Percentiles rank a stretch among this genome's conserved stretches.
Evolutionary conservation across 1,140 invertebrate species (phyloP).

Genomic region (Hylaeus volcanicus): DNA sequence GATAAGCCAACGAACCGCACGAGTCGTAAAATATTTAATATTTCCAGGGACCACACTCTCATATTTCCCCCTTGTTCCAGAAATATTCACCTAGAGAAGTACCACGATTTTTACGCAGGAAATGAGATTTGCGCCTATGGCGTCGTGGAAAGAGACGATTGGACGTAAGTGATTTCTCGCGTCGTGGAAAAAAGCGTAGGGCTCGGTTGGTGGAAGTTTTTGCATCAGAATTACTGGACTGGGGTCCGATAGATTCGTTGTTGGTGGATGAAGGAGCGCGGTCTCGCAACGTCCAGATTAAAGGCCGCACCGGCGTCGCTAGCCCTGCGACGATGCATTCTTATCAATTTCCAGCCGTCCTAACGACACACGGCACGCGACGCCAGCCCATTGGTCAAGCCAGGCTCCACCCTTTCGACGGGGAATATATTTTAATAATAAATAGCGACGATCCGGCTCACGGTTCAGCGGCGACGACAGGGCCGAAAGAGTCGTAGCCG

Average conservation of each 20-base stretch:
- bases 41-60: too few relatives aligned
- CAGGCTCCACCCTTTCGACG: constrained; percentile 74
- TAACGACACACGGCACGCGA: constrained; percentile 77
- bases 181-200: not conserved
- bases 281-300: constrained; percentile 26
- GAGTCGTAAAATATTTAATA: too few relatives aligned
- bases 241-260: constrained; percentile 37
- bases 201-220: not conserved
- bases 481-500: constrained; percentile 37
- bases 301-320: constrained; percentile 18
- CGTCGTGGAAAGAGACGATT: too few relatives aligned
- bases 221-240: constrained; percentile 24
- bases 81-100: too few relatives aligned
- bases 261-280: not conserved
- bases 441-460: constrained; percentile 69
- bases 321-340: constrained; percentile 63
- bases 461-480: constrained; percentile 8
- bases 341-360: constrained; percentile 77
- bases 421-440: constrained; percentile 78
- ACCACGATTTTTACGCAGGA: too few relatives aligned
- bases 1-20: too few relatives aligned
- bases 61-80: too few relatives aligned
- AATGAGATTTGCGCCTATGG: too few relatives aligned
- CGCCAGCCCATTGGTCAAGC: constrained; percentile 71
- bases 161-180: constrained; percentile 5